Evolutionary conservation across 2,113 vertebrate species (phyloP).

Genomic region (Myodes glareolus): DNA sequence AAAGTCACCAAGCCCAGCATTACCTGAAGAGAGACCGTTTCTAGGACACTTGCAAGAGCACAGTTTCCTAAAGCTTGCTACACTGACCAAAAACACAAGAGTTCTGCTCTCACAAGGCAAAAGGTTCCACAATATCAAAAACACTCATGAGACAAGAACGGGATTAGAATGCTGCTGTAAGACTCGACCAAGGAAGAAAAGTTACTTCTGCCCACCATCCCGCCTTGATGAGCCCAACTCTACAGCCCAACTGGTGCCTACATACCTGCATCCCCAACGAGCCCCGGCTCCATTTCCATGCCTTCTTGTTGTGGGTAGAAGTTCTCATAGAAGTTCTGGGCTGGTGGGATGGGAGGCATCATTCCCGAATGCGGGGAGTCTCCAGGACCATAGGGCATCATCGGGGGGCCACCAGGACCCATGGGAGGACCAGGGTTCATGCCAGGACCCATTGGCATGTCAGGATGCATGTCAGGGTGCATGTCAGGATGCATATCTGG

Average conservation of each 20-base stretch:
- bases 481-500: constrained; percentile 67
- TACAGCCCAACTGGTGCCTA: fast-evolving
- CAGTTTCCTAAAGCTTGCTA: neutral
- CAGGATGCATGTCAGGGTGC: constrained; percentile 68
- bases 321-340: constrained; percentile 91
- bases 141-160: neutral
- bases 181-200: neutral
- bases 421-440: constrained; percentile 84
- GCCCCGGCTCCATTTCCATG: constrained; percentile 87
- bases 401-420: constrained; percentile 85
- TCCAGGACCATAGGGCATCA: constrained; percentile 91
- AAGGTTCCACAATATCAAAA: neutral
- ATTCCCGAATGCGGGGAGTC: constrained; percentile 89
- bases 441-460: constrained; percentile 80
- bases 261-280: constrained; percentile 83
- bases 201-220: too few relatives aligned
- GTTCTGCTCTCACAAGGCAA: neutral
- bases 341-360: constrained; percentile 88
- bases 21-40: neutral
- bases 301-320: constrained; percentile 93
- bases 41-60: fast-evolving
- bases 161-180: neutral
- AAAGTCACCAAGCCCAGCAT: neutral
- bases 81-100: neutral
- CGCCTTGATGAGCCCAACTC: neutral